A percentile compares a stretch with the other conserved stretches of the same genome.
Evolutionary conservation across 2,797 vertebrate species (phyloP).

Genomic region (Aldrovandia affinis): DNA sequence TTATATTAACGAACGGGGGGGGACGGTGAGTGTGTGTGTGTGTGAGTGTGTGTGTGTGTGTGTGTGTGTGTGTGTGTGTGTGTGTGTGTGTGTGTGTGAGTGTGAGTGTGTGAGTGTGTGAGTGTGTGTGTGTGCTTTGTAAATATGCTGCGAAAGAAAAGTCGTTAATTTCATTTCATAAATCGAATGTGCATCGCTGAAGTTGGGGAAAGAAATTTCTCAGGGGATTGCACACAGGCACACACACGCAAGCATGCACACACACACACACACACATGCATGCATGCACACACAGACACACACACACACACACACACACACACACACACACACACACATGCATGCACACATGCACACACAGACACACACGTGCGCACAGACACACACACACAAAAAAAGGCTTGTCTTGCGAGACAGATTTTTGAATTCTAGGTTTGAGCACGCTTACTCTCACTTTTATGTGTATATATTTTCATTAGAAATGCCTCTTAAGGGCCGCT

Average conservation of each 20-base stretch:
- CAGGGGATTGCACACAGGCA: neutral
- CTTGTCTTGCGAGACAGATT: neutral
- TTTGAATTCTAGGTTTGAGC: neutral
- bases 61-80: no score
- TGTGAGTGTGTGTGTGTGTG: no score
- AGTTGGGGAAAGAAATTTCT: neutral
- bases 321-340: neutral
- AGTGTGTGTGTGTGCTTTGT: neutral
- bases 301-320: neutral
- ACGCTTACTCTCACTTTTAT: neutral
- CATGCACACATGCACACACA: neutral
- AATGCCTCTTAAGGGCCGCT: neutral
- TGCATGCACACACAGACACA: neutral
- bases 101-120: no score
- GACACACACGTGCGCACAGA: no score
- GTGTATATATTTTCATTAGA: no score
- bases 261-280: neutral
- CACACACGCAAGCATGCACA: no score
- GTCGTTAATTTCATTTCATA: neutral
- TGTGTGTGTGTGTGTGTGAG: no score
- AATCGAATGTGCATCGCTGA: neutral
- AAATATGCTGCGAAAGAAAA: slow-evolving; percentile 20
- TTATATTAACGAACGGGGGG: slow-evolving; percentile 21
- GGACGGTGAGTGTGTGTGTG: no score
- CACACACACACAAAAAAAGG: no score